A percentile compares a stretch with the other conserved stretches of the same genome.
phyloP scores from a whole-genome alignment of 2,888 invertebrate species.

The Zele albiditarsus region DNA sequence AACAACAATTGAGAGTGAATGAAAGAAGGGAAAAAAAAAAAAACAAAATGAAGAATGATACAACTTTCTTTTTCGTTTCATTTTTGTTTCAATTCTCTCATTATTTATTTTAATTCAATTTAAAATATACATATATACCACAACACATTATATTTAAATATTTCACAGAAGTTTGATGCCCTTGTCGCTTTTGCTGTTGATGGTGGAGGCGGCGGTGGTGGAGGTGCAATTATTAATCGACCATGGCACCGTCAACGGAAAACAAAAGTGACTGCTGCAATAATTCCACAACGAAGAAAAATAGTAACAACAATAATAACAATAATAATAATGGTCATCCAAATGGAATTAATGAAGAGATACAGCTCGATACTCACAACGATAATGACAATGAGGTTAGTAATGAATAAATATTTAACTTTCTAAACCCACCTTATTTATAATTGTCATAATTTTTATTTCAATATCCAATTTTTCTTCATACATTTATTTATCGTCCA shows the following conservation, averaged over 20 bases:
- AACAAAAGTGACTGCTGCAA: constrained; percentile 44
- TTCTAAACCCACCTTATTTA: no score
- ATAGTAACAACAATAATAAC: neutral
- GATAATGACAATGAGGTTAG: constrained; percentile 74
- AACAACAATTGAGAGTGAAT: no score
- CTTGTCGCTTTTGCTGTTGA: constrained; percentile 27
- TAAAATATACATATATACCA: neutral
- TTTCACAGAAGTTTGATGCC: constrained; percentile 45
- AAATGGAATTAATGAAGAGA: constrained; percentile 65
- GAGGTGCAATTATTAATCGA: constrained; percentile 38
- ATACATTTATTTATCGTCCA: no score
- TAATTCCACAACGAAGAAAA: constrained; percentile 35
- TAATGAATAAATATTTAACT: neutral
- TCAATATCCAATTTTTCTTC: no score
- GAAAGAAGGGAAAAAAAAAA: no score
- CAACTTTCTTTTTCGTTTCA: neutral
- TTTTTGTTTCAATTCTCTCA: neutral
- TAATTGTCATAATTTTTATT: no score
- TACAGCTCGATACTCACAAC: constrained; percentile 49
- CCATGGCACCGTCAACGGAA: constrained; percentile 51
- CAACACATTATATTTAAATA: neutral
- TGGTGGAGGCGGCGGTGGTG: constrained; percentile 45
- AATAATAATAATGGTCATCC: constrained; percentile 71
- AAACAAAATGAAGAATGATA: no score
- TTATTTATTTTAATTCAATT: constrained; percentile 14